Percentiles rank a stretch among this genome's conserved stretches.
Evolutionary conservation across 1,140 invertebrate genomes (phyloP).

Genomic region (Helicoverpa zea): DNA sequence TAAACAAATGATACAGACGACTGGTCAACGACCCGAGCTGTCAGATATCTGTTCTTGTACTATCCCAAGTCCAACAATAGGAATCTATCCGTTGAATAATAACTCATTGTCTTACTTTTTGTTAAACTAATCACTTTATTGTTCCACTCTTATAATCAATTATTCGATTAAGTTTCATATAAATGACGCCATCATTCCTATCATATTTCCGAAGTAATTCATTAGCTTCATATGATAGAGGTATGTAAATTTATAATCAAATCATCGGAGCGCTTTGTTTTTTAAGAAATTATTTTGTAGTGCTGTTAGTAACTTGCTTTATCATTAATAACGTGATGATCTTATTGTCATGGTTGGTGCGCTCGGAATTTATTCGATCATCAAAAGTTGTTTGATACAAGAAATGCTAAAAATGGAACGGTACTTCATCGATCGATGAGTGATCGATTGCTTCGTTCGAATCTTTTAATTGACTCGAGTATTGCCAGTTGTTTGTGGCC

Average conservation of each 20-base stretch:
- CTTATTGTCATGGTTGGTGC: conserved; percentile 7
- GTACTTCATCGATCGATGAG: conserved; percentile 47
- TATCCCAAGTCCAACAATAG: conserved; percentile 75
- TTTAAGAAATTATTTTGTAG: conserved; percentile 52
- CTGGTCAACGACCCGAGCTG: conserved; percentile 71
- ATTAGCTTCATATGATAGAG: conserved; percentile 63
- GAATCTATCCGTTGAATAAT: conserved; percentile 78
- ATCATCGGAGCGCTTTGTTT: conserved; percentile 52
- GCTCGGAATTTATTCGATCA: background rate
- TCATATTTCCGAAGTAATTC: conserved; percentile 73
- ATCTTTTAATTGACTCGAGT: conserved; percentile 65
- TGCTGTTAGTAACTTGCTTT: conserved; percentile 44
- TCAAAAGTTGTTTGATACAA: conserved; percentile 10
- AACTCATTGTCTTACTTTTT: conserved; percentile 84
- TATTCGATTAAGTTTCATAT: conserved; percentile 82
- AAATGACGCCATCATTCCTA: conserved; percentile 73
- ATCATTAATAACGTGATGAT: conserved; percentile 50
- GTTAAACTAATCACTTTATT: conserved; percentile 85
- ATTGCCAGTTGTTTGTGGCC: conserved; percentile 48
- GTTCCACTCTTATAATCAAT: conserved; percentile 83
- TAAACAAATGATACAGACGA: conserved; percentile 80
- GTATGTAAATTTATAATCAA: conserved; percentile 61
- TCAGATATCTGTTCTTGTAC: conserved; percentile 67
- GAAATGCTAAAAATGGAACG: conserved; percentile 32
- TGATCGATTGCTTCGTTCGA: conserved; percentile 52